phyloP scores from a whole-genome alignment of 2,113 vertebrate species.

The Eublepharis macularius region DNA sequence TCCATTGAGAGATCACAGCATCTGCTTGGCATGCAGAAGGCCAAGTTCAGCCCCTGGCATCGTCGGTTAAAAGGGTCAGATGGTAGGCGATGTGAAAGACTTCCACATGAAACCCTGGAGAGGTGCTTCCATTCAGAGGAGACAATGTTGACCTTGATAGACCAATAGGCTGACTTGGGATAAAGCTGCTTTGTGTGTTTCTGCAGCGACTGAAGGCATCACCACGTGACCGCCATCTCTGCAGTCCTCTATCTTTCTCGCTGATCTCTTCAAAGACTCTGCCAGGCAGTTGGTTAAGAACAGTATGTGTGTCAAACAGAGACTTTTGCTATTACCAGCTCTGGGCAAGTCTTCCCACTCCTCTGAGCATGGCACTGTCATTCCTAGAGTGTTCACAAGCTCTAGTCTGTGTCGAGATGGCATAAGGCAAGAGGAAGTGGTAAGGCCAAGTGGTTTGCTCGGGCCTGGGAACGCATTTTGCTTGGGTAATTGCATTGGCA shows the following conservation, averaged over 20 bases:
- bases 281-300: not conserved
- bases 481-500: not conserved
- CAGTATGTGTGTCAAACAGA: conserved; percentile 38
- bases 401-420: not conserved
- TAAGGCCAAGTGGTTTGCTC: conserved; percentile 1
- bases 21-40: no score
- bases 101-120: no score
- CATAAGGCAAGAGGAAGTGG: conserved; percentile 24
- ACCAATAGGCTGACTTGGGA: no score
- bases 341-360: not conserved
- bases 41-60: no score
- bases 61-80: no score
- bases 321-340: conserved; percentile 54
- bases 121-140: no score
- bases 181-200: no score
- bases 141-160: no score
- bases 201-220: not conserved
- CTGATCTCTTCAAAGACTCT: not conserved
- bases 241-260: not conserved
- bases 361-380: conserved; percentile 16
- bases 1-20: no score
- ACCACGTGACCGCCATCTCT: not conserved
- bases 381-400: conserved; percentile 3
- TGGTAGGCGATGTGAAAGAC: no score
- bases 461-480: not conserved